These are phyloP conservation scores for Phaethornis superciliosus DNA, from an alignment of 2,113 vertebrate genomes.

Conservation along the genomic window DNA sequence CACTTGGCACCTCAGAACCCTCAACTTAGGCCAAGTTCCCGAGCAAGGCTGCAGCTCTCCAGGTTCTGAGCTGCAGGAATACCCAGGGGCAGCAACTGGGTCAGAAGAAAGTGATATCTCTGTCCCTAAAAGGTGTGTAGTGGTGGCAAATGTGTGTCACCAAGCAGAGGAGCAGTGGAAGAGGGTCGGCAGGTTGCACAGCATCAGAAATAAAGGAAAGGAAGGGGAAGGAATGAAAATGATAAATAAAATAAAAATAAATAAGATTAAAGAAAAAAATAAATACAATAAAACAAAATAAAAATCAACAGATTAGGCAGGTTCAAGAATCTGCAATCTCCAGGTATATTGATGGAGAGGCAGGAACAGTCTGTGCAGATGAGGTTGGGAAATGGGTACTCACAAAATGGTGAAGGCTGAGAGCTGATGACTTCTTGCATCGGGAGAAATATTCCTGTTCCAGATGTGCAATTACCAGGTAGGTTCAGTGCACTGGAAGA, in stretches of 20 bases:
- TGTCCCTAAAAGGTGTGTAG: background rate
- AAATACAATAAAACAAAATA: no score
- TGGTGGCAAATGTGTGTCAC: background rate
- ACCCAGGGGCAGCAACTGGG: background rate
- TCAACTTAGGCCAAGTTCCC: background rate
- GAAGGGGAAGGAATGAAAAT: no score
- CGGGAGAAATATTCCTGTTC: background rate
- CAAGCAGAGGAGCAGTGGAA: background rate
- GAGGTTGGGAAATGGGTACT: background rate
- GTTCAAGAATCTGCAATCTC: background rate
- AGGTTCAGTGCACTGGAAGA: background rate
- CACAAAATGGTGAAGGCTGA: fast-evolving
- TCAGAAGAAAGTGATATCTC: background rate
- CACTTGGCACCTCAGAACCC: background rate
- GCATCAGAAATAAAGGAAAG: background rate
- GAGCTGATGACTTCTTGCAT: background rate
- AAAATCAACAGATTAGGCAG: background rate
- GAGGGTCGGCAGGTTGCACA: background rate
- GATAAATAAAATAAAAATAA: no score
- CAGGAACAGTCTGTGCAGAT: background rate
- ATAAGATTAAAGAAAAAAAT: no score
- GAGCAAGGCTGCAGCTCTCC: background rate
- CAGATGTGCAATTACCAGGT: background rate
- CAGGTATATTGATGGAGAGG: background rate
- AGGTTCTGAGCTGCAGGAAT: background rate